A percentile compares a stretch with the other conserved stretches of the same genome.
Evolutionary conservation across 2,113 vertebrate species (phyloP).

Genomic region (Labeo catla): DNA sequence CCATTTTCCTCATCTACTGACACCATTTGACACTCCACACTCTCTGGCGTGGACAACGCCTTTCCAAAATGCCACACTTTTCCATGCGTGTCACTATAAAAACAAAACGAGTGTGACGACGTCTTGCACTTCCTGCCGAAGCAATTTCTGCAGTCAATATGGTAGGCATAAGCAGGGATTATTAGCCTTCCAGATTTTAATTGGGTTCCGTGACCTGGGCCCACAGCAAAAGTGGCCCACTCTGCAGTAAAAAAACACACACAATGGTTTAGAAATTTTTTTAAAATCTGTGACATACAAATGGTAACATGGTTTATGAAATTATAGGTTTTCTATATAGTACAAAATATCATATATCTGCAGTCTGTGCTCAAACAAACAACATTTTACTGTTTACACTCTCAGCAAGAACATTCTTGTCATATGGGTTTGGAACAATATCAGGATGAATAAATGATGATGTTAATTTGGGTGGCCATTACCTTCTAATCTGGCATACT

Average conservation of each 20-base stretch:
- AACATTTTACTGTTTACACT: no score
- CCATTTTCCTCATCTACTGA: slow-evolving; percentile 84
- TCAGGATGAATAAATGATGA: no score
- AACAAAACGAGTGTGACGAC: slow-evolving; percentile 85
- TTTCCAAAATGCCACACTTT: slow-evolving; percentile 83
- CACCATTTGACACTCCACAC: slow-evolving; percentile 92
- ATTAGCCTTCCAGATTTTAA: slow-evolving; percentile 88
- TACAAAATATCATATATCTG: no score
- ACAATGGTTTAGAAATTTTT: neutral
- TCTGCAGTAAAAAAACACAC: slow-evolving; percentile 68
- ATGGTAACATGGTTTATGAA: no score
- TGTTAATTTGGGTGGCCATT: no score
- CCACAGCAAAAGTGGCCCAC: slow-evolving; percentile 93
- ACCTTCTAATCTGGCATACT: no score
- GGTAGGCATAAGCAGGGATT: slow-evolving; percentile 91
- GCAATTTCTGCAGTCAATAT: slow-evolving; percentile 87
- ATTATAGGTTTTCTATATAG: no score
- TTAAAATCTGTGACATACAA: neutral
- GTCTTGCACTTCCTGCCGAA: slow-evolving; percentile 88
- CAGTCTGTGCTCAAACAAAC: no score
- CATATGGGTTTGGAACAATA: no score
- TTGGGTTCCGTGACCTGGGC: slow-evolving; percentile 92
- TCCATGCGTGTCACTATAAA: slow-evolving; percentile 92
- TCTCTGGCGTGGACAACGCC: slow-evolving; percentile 83
- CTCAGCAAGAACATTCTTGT: no score